phyloP scores from a whole-genome alignment of 2,113 vertebrate species.

The Melanocharis versteri region DNA sequence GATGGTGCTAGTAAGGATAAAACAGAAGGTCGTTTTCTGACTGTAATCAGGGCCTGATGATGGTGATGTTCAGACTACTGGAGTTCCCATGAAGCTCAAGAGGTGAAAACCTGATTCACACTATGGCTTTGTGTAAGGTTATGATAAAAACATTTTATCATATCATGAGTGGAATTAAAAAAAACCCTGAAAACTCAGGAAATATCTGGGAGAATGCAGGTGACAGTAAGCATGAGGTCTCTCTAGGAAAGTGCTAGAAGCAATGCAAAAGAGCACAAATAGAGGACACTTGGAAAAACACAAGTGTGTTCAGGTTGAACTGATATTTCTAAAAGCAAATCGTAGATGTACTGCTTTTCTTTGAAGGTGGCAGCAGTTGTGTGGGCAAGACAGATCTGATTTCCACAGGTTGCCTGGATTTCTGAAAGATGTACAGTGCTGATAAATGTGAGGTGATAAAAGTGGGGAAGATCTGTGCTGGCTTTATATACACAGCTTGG shows the following conservation, averaged over 20 bases:
- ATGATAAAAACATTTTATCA: neutral
- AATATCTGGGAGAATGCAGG: neutral
- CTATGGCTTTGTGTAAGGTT: neutral
- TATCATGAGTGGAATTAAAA: neutral
- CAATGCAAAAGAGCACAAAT: neutral
- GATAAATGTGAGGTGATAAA: neutral
- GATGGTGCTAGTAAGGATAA: neutral
- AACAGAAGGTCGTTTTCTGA: neutral
- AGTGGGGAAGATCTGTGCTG: neutral
- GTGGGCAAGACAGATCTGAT: slow-evolving; percentile 18
- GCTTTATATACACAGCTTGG: neutral
- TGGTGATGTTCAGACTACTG: neutral
- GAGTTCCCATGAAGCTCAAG: neutral
- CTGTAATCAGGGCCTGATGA: neutral
- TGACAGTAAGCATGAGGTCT: neutral
- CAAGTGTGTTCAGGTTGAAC: neutral
- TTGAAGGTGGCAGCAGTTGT: slow-evolving; percentile 43
- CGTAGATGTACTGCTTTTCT: neutral
- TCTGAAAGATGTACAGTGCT: neutral
- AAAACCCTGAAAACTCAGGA: neutral
- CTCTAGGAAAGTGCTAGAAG: neutral
- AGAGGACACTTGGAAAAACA: neutral
- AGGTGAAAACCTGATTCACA: neutral
- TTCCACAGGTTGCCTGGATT: neutral
- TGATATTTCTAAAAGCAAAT: neutral